phyloP scores from a whole-genome alignment of 2,888 invertebrate species.

The Ormia ochracea region DNA sequence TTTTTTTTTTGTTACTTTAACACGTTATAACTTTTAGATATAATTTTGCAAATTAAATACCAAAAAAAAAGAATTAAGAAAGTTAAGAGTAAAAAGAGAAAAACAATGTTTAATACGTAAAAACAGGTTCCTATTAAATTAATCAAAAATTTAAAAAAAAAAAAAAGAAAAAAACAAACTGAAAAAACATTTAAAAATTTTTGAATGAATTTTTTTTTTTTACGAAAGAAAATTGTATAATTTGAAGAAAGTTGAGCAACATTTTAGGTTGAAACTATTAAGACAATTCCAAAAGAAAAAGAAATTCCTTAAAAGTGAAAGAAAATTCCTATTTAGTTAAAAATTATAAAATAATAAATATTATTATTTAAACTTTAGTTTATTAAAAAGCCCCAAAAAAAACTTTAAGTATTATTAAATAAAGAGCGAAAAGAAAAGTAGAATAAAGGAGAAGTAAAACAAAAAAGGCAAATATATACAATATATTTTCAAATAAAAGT shows the following conservation, averaged over 20 bases:
- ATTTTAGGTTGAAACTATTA: conserved; percentile 47
- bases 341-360: no score
- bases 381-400: conserved; percentile 28
- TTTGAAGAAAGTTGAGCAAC: conserved; percentile 67
- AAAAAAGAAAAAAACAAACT: no score
- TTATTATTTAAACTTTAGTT: conserved; percentile 42
- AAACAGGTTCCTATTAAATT: conserved; percentile 77
- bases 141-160: conserved; percentile 68
- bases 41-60: neutral
- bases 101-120: conserved; percentile 71
- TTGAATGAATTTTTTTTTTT: conserved; percentile 60
- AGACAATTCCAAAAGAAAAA: conserved; percentile 28
- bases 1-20: neutral
- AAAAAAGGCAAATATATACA: conserved; percentile 64
- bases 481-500: conserved; percentile 63
- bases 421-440: conserved; percentile 40
- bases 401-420: conserved; percentile 62
- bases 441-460: conserved; percentile 47
- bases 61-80: neutral
- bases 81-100: no score
- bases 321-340: conserved; percentile 46
- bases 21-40: neutral
- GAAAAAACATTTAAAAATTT: no score
- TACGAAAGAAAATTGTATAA: conserved; percentile 62
- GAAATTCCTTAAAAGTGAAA: conserved; percentile 35